A percentile compares a stretch with the other conserved stretches of the same genome.
Evolutionary conservation across 2,888 invertebrate genomes (phyloP).

Genomic region (Aleiodes leptofemur): DNA sequence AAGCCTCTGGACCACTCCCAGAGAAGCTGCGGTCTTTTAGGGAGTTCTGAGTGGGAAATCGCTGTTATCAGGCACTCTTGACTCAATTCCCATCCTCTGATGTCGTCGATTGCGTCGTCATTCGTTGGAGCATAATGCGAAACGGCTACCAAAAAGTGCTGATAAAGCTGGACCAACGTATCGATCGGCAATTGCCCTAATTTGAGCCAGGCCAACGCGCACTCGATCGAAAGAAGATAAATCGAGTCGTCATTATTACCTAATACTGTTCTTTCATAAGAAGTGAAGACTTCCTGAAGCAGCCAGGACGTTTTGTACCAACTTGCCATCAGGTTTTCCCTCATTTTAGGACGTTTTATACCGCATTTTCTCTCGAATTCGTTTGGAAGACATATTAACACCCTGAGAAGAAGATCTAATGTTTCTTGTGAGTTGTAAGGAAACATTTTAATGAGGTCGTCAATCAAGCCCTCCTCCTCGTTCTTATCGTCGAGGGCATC

Average conservation of each 20-base stretch:
- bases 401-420: conserved; percentile 85
- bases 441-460: conserved; percentile 84
- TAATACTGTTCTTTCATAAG: conserved; percentile 60
- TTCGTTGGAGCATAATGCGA: conserved; percentile 63
- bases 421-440: conserved; percentile 79
- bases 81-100: conserved; percentile 64
- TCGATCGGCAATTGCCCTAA: conserved; percentile 66
- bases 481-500: conserved; percentile 75
- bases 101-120: conserved; percentile 46
- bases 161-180: conserved; percentile 65
- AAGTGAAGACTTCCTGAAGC: conserved; percentile 68
- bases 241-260: conserved; percentile 57
- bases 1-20: conserved; percentile 70
- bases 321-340: conserved; percentile 52
- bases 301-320: conserved; percentile 68
- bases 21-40: conserved; percentile 62
- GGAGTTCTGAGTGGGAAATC: conserved; percentile 63
- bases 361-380: conserved; percentile 79
- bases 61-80: conserved; percentile 68
- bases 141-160: conserved; percentile 67
- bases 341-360: conserved; percentile 54
- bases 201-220: conserved; percentile 68
- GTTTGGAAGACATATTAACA: conserved; percentile 90
- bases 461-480: conserved; percentile 82
- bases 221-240: conserved; percentile 66